Conservation (phyloP, 2,797 vertebrate species). For the Hozukius guyotensis region DNA sequence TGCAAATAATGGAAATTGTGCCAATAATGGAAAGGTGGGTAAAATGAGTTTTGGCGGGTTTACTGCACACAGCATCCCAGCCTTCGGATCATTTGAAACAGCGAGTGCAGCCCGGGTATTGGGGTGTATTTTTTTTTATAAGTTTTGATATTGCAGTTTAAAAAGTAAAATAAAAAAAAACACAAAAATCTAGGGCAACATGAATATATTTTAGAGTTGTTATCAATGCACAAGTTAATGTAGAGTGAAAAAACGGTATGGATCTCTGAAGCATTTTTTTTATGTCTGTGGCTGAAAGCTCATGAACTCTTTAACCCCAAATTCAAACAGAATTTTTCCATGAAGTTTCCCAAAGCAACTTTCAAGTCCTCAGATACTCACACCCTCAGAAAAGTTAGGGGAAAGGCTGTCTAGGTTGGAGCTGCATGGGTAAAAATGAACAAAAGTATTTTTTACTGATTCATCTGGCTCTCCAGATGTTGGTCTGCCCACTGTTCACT, state of each 20-base stretch:
- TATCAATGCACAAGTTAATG: background rate
- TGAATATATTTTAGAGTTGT: background rate
- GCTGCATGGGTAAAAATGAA: background rate
- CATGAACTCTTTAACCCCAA: background rate
- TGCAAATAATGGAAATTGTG: slow-evolving; percentile 8
- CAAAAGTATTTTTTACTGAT: background rate
- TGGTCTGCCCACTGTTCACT: background rate
- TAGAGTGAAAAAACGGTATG: fast-evolving
- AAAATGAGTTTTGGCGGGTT: background rate
- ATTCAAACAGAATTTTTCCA: background rate
- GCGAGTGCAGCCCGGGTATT: background rate
- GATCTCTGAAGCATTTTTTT: background rate
- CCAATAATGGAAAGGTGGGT: background rate
- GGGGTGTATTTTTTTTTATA: background rate
- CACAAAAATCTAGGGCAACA: background rate
- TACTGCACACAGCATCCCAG: background rate
- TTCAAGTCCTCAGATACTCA: background rate
- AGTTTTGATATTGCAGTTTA: background rate
- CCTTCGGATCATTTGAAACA: background rate
- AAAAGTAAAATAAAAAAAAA: background rate
- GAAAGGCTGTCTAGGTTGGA: background rate
- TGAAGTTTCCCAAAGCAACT: background rate
- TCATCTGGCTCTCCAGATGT: background rate
- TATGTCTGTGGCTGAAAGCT: background rate
- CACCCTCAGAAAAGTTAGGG: background rate